These are phyloP conservation scores for Dendrocincla tyrannina DNA, from an alignment of 2,797 vertebrate genomes.

Conservation along the genomic window DNA sequence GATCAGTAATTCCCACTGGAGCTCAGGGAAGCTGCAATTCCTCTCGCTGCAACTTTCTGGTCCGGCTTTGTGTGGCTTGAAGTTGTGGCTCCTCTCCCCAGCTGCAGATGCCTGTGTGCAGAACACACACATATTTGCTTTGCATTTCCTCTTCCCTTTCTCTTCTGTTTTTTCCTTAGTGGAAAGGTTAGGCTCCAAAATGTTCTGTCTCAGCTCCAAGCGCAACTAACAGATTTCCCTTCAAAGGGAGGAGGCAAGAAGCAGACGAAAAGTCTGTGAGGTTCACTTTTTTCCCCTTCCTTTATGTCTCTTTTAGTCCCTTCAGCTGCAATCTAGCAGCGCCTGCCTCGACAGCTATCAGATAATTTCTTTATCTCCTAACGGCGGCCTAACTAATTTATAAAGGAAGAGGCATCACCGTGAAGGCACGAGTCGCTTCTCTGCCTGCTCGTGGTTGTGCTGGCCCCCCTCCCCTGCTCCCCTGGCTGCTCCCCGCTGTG, in stretches of 20 bases:
- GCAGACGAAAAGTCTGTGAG: background rate
- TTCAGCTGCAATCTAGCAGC: background rate
- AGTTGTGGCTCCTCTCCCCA: background rate
- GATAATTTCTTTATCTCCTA: constrained; percentile 49
- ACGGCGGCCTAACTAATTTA: constrained; percentile 57
- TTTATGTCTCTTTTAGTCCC: constrained; percentile 20
- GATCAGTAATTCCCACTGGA: background rate
- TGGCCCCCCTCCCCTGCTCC: background rate
- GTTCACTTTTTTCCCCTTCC: background rate
- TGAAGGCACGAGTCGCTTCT: background rate
- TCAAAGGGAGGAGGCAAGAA: background rate
- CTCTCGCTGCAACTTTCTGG: constrained; percentile 16
- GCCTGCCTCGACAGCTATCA: constrained; percentile 26
- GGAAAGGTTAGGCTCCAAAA: background rate
- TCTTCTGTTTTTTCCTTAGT: too few relatives aligned
- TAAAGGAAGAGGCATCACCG: constrained; percentile 16
- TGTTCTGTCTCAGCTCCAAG: background rate
- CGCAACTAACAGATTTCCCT: background rate
- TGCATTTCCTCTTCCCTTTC: background rate
- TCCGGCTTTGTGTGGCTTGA: background rate
- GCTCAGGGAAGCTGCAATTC: background rate
- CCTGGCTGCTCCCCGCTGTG: background rate
- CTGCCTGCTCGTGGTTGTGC: background rate
- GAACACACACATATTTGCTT: background rate
- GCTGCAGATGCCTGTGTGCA: background rate